Evolutionary conservation across 2,888 invertebrate genomes (phyloP).

Genomic region (Cryptus viduatorius): DNA sequence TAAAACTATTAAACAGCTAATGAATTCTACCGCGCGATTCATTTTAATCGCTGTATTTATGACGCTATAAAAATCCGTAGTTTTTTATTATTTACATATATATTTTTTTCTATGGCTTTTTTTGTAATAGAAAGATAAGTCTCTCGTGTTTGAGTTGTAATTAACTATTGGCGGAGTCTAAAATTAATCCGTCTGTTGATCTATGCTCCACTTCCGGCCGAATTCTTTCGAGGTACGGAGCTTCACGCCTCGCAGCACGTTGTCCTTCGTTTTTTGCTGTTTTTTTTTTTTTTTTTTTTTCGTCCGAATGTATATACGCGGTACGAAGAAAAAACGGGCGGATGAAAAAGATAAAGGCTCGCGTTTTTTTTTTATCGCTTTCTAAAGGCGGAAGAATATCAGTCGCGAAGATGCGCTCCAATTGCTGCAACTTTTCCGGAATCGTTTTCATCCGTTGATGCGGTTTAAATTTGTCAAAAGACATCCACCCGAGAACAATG

Average conservation of each 20-base stretch:
- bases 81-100: neutral
- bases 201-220: conserved; percentile 12
- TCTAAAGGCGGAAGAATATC: neutral
- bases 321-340: conserved; percentile 21
- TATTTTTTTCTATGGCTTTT: neutral
- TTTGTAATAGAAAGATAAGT: neutral
- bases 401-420: conserved; percentile 19
- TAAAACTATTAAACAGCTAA: conserved; percentile 38
- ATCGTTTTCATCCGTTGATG: neutral
- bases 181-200: conserved; percentile 8
- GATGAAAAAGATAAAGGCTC: neutral
- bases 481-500: neutral
- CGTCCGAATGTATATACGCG: neutral
- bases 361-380: conserved; percentile 13
- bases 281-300: neutral
- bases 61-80: neutral
- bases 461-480: too few species aligned
- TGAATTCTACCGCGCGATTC: conserved; percentile 43
- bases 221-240: neutral
- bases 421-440: neutral
- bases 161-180: neutral
- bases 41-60: conserved; percentile 40
- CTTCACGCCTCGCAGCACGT: conserved; percentile 45
- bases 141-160: neutral
- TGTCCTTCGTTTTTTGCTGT: conserved; percentile 20